These are phyloP conservation scores for Pogonomyrmex californicus DNA, from an alignment of 1,140 invertebrate species.

Conservation along the genomic window DNA sequence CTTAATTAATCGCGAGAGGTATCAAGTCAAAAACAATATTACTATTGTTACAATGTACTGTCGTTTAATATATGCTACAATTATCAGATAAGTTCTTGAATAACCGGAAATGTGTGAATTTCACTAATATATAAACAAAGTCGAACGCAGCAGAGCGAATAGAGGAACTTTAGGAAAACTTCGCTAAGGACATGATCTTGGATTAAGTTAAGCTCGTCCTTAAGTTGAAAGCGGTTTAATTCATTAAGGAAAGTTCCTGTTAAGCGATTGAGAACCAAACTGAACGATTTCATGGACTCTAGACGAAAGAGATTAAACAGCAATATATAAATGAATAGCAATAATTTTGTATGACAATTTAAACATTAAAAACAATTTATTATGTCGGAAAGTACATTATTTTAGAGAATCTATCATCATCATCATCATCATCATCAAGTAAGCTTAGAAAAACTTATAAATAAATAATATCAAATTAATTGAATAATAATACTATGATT, in stretches of 20 bases:
- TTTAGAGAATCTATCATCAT: background rate
- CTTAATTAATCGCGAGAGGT: background rate
- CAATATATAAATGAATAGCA: background rate
- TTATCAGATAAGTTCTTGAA: background rate
- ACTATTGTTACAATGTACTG: conserved; percentile 3
- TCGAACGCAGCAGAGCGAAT: conserved; percentile 5
- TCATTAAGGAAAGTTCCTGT: conserved; percentile 39
- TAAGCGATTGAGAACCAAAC: background rate
- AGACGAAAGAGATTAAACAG: background rate
- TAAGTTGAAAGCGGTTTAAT: conserved; percentile 43
- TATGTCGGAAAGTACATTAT: background rate
- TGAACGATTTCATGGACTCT: background rate
- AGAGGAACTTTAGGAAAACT: conserved; percentile 43
- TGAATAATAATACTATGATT: background rate
- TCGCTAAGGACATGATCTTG: conserved; percentile 18
- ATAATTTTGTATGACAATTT: background rate
- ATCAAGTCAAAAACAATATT: background rate
- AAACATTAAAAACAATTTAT: too few relatives aligned
- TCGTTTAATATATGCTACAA: background rate
- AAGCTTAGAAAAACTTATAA: background rate
- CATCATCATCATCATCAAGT: background rate
- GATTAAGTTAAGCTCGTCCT: conserved; percentile 42
- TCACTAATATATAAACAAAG: conserved; percentile 29
- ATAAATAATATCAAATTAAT: background rate
- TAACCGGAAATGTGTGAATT: conserved; percentile 7